Evolutionary conservation across 2,113 vertebrate species (phyloP), one percentile per base, ranked within the genome.

Genomic region (Aphyosemion australe): DNA sequence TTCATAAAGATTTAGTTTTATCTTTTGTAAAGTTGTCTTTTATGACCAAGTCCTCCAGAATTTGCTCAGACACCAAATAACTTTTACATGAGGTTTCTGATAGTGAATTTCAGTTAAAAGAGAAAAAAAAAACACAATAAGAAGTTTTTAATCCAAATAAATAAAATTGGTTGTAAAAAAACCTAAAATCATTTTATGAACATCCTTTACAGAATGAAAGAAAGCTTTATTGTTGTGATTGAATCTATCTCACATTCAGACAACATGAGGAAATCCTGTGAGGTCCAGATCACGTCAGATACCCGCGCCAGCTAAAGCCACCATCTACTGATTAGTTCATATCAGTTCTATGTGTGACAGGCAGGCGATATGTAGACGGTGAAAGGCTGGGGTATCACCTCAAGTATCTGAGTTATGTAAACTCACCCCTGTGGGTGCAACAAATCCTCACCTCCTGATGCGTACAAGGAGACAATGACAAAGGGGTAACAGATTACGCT

Each of bases 381-480:
- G 11, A 42, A 69, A 74, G 69, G 51, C 47, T 46, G 58, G 26
- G 71, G 61, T 86, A 89, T 89, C 90, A 87, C 65, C 48, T 54
- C 49, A 74, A 73, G 48, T 64, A 91, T 91, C 85, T 89, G 78
- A 88, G 85, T 84, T 92, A 86, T 92, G 88, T 92, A 92, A 93
- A 92, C 92, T 93, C 83, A 83, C 64, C 21, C 26, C 84, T 88
- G 79, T 72, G 86, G 80, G 87, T 21, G 42, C 46, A 89, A 86
- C 71, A 78, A 53, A 61, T 50, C 39, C 42, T 64, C 20, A 45
- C 34, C 49, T 66, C 19, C n/a, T 13, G 34, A 72, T 62, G 59
- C 56, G 37, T 61, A 55, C 54, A 1, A 16, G 59, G 54, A 73
- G 39, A 74, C 41, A 34, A 41, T 74, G 73, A 62, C 54, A 55